Conservation (phyloP, 2,113 vertebrate species). For the Neoarius graeffei region DNA sequence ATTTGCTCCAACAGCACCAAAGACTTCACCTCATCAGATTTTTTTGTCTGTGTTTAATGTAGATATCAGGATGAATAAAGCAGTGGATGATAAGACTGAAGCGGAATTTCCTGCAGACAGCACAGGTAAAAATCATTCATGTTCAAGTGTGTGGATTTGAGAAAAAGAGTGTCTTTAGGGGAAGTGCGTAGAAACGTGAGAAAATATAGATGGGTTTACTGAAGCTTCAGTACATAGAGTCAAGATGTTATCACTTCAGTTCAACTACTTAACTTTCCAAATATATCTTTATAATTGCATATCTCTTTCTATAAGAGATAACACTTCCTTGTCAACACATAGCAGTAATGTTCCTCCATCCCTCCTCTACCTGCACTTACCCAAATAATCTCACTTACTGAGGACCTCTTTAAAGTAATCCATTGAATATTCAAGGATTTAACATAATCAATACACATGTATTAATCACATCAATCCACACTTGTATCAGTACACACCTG, state of each 20-base stretch:
- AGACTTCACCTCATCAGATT: not conserved
- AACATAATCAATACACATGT: too few species aligned
- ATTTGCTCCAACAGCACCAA: not conserved
- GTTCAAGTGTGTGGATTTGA: not conserved
- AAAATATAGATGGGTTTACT: not conserved
- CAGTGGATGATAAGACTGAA: slow-evolving; percentile 71
- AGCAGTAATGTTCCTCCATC: not conserved
- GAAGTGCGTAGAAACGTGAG: too few species aligned
- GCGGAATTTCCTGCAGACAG: slow-evolving; percentile 74
- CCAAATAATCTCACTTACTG: not conserved
- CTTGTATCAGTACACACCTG: too few species aligned
- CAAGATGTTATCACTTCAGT: too few species aligned
- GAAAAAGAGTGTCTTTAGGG: not conserved
- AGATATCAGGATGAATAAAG: slow-evolving; percentile 82
- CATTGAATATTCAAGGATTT: not conserved
- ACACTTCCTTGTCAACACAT: not conserved
- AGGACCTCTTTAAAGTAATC: not conserved
- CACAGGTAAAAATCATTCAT: slow-evolving; percentile 64
- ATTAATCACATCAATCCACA: too few species aligned
- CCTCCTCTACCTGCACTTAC: not conserved
- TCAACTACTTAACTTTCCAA: too few species aligned
- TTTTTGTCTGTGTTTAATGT: slow-evolving; percentile 41
- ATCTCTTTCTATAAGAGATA: not conserved
- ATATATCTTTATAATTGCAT: too few species aligned
- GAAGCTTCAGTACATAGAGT: not conserved